A percentile compares a stretch with the other conserved stretches of the same genome.
phyloP scores from a whole-genome alignment of 2,113 vertebrate species.

The Apodemus sylvaticus region DNA sequence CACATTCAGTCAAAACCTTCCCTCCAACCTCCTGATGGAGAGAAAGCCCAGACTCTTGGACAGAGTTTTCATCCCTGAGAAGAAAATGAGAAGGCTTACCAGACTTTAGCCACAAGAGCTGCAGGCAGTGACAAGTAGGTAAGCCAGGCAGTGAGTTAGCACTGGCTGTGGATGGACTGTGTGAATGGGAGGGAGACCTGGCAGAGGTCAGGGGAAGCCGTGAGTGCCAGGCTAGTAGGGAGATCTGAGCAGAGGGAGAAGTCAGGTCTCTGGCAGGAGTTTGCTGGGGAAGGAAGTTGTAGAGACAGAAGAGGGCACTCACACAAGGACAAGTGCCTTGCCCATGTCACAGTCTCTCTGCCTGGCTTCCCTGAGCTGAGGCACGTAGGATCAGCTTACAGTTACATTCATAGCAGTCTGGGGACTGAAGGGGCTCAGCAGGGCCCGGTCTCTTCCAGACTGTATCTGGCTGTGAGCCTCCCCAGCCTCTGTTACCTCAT shows the following conservation, averaged over 20 bases:
- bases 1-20: not conserved
- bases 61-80: not conserved
- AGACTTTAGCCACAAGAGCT: not conserved
- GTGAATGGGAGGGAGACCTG: not conserved
- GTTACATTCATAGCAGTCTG: not conserved
- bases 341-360: not conserved
- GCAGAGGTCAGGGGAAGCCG: accelerated
- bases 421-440: no score
- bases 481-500: not conserved
- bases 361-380: not conserved
- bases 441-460: no score
- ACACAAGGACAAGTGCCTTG: not conserved
- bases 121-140: not conserved
- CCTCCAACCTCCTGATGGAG: not conserved
- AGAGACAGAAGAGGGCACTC: not conserved
- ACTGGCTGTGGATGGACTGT: not conserved
- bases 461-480: not conserved
- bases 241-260: not conserved
- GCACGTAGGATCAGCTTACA: not conserved
- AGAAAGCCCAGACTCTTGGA: not conserved
- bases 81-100: not conserved
- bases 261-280: not conserved
- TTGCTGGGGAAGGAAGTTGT: not conserved
- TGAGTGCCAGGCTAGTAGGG: not conserved
- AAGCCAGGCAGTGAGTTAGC: not conserved